These are phyloP conservation scores for Centropus unirufus DNA, from an alignment of 2,113 vertebrate species.

Conservation along the genomic window DNA sequence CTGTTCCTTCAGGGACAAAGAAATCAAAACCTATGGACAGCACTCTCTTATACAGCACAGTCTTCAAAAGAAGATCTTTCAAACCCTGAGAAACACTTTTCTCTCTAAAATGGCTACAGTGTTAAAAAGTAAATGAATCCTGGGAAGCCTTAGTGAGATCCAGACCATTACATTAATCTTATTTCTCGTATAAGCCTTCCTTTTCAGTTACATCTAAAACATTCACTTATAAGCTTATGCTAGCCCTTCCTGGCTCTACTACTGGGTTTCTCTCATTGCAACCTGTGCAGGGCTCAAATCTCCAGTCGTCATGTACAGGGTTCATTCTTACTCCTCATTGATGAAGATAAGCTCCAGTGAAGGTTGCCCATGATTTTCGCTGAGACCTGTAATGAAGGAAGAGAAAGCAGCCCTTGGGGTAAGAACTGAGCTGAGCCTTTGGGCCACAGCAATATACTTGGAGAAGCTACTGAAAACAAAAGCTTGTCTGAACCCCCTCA, in stretches of 20 bases:
- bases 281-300: conserved; percentile 64
- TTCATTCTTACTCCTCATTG: conserved; percentile 82
- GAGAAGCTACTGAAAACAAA: background rate
- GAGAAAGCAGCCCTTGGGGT: background rate
- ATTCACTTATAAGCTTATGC: background rate
- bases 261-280: conserved; percentile 47
- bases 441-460: background rate
- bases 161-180: background rate
- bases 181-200: background rate
- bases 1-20: background rate
- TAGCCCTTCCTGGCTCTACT: conserved; percentile 53
- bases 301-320: conserved; percentile 62
- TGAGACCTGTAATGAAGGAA: conserved; percentile 63
- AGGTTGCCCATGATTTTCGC: conserved; percentile 51
- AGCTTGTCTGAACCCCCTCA: accelerated
- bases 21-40: background rate
- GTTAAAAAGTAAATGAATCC: background rate
- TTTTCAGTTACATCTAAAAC: background rate
- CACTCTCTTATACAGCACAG: background rate
- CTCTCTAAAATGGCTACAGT: background rate
- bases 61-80: background rate
- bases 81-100: background rate
- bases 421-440: background rate
- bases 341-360: conserved; percentile 82
- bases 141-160: background rate